Evolutionary conservation across 2,797 vertebrate species (phyloP).

Genomic region (Zonotrichia albicollis): DNA sequence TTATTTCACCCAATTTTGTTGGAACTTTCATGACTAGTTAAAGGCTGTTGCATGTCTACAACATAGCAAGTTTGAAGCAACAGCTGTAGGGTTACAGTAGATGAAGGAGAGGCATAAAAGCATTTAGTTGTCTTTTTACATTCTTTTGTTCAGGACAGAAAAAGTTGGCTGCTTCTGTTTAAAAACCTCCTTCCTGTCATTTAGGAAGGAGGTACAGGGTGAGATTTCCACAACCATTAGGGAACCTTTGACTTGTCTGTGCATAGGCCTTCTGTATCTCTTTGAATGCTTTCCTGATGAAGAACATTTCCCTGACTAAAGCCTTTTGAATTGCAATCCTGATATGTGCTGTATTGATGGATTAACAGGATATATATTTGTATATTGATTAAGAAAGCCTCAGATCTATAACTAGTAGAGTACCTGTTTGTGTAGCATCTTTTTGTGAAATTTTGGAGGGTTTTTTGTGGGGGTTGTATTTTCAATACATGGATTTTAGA

Average conservation of each 20-base stretch:
- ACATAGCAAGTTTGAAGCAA: not conserved
- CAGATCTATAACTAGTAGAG: not conserved
- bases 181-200: not conserved
- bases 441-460: not conserved
- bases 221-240: not conserved
- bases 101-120: not conserved
- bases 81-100: not conserved
- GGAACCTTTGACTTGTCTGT: not conserved
- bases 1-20: not conserved
- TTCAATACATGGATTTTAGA: not conserved
- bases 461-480: accelerated
- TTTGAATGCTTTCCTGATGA: not conserved
- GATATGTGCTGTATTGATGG: not conserved
- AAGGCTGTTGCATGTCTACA: not conserved
- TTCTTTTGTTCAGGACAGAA: not conserved
- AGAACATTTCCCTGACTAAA: not conserved
- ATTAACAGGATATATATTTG: not conserved
- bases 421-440: not conserved
- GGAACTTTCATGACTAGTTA: not conserved
- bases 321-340: not conserved
- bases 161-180: not conserved
- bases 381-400: not conserved
- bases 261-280: not conserved
- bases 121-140: not conserved
- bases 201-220: not conserved